Conservation (phyloP, 2,888 invertebrate genomes). For the Lycophotia porphyrea region DNA sequence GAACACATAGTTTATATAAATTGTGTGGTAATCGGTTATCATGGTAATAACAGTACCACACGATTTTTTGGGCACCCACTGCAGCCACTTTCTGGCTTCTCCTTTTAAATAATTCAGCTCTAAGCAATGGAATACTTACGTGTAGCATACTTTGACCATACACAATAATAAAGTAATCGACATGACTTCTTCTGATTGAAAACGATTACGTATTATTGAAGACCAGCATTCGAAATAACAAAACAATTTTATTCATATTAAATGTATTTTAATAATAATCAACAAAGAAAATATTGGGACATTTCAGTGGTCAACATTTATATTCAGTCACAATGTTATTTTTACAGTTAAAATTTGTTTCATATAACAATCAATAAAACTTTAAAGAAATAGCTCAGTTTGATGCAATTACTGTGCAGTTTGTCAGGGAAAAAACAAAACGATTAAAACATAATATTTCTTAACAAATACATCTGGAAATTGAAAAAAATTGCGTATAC, state of each 20-base stretch:
- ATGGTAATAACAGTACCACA: too few species aligned
- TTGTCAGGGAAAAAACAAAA: background rate
- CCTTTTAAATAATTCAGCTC: too few species aligned
- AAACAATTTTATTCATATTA: background rate
- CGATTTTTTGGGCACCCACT: too few species aligned
- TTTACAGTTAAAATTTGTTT: background rate
- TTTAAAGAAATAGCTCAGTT: background rate
- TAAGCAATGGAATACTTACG: too few species aligned
- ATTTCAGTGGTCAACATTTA: background rate
- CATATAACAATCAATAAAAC: background rate
- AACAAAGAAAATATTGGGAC: background rate
- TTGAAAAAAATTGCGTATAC: background rate
- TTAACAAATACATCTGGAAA: background rate
- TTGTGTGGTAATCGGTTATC: too few species aligned
- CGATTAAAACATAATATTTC: background rate
- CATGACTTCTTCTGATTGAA: background rate
- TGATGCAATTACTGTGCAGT: background rate
- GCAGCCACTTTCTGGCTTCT: too few species aligned
- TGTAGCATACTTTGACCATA: too few species aligned
- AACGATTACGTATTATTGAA: background rate
- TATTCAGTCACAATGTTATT: background rate
- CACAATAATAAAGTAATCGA: background rate
- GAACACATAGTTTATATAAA: too few species aligned
- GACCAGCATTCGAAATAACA: background rate
- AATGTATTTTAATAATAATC: background rate